Evolutionary conservation across 2,888 invertebrate genomes (phyloP), one percentile per base, ranked within the genome.

Genomic region (Cephus spinipes): DNA sequence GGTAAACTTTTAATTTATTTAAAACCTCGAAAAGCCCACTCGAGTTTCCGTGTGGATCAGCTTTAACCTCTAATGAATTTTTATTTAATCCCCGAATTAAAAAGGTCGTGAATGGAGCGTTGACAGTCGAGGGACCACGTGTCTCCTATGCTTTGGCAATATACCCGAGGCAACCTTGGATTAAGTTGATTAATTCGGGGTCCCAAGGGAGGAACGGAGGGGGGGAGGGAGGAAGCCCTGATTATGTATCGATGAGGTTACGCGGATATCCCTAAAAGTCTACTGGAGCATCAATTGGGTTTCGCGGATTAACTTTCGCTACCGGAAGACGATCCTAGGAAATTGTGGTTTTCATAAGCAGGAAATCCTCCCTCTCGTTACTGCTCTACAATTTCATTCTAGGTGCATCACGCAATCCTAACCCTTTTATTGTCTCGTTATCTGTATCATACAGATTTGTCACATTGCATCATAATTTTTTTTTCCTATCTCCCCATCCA

Each of bases 1-100:
- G 73, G 80, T 79, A 80, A 85, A 86, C 83, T 87, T 86, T 85
- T 86, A 86, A 86, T 85, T 86, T 85, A 83, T 87, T 87, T 86
- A 85, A 85, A 86, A 87, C 81, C 81, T 78, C 77, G 68, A 71
- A 77, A 68, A 74, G 15, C 33, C 71, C 68, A 9, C 79, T 76
- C 74, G 35, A 30, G 76, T 76, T 35, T 71, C 68, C 73, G 75
- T 73, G 55, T 55, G 55, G 23, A 55, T 55, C 55, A 55, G 73
- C 78, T 40, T 78, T 71, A 35, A 71, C 69, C 83, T 78, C 81
- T 87, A 84, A 87, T 86, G 87, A 86, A 86, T 86, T 86, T 84
- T 84, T 83, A 86, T 87, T 87, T 83, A 85, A 86, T 85, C 81
- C 81, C 32, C 73, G 80, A 83, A 85, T 87, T 83, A 84, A 86